Evolutionary conservation across 2,113 vertebrate species (phyloP), one percentile per base, ranked within the genome.

Genomic region (Protobothrops mucrosquamatus): DNA sequence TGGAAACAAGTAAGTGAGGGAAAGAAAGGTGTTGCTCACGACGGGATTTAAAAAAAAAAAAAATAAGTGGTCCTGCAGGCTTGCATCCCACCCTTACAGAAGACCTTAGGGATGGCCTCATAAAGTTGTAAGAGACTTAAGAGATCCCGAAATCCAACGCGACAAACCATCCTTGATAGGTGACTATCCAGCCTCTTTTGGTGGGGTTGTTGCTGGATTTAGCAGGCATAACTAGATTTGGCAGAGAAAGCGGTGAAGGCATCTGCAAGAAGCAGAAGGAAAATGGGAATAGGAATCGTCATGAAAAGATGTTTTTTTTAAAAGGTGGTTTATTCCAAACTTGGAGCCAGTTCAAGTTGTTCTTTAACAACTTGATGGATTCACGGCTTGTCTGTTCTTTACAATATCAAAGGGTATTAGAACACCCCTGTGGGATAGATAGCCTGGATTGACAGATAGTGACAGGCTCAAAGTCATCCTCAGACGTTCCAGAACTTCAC

Each of bases 1-100:
- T 92, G 97, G 96, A 98, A 99, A 99, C 96, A 96, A 97, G 99
- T 99, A 97, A 98, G 98, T 97, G 88, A 6, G 23, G 52, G 29
- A 46, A 18, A 89, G 18, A 3, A 85, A 43, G 8, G 3, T 15
- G 1, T 1, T 15, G 11, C 2, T 4, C 24, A 1, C 11, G 34
- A 89, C 6, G 2, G 20, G 20, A 22, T 34, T 8, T 23, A 23
- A 26, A 24, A 24, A 59, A 59, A 4, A 61, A 29, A 11, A 69
- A 69, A n/a, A n/a, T n/a, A n/a, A n/a, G 64, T 69, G 64, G 56
- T n/a, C 15, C 64, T 69, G 11, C 64, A 69, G 64, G 29, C 29
- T 74, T 39, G 15, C 15, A 74, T n/a, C n/a, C n/a, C 69, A 69
- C 4, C 61, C 61, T 4, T 34, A 74, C 6, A 39, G 69, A 74